phyloP scores from a whole-genome alignment of 1,140 invertebrate genomes.

The Nixonia krombeini region DNA sequence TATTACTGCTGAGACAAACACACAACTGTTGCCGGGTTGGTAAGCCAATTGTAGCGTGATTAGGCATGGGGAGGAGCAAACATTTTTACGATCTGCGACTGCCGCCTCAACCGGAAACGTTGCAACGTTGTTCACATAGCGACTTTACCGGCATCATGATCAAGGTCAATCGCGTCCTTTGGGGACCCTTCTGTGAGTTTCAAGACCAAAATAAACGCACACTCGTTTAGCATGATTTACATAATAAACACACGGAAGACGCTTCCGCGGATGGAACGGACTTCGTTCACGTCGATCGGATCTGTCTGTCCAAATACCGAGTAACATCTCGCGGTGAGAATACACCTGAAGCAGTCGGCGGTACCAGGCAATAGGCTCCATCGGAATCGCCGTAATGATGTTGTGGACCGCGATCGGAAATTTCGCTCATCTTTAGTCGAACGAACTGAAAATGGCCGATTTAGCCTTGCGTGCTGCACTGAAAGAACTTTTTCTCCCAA shows the following conservation, averaged over 20 bases:
- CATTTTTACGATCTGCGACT: background rate
- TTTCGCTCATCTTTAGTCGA: constrained; percentile 42
- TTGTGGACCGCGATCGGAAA: constrained; percentile 37
- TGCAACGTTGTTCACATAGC: constrained; percentile 9
- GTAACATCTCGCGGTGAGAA: constrained; percentile 35
- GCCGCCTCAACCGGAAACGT: constrained; percentile 11
- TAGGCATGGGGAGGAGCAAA: constrained; percentile 1
- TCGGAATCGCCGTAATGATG: constrained; percentile 36
- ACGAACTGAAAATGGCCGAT: constrained; percentile 45
- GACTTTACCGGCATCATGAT: background rate
- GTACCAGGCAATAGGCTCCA: constrained; percentile 28
- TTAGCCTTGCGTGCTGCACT: too few species aligned
- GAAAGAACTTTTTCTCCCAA: too few species aligned
- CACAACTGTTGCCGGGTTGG: constrained; percentile 19
- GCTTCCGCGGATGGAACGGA: constrained; percentile 21
- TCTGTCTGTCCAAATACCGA: constrained; percentile 15
- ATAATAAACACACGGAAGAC: constrained; percentile 12
- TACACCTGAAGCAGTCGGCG: constrained; percentile 36
- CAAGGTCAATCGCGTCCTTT: too few species aligned
- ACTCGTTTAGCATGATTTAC: too few species aligned
- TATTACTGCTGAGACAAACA: constrained; percentile 27
- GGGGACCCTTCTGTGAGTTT: too few species aligned
- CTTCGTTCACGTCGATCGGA: constrained; percentile 29
- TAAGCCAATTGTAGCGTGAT: background rate
- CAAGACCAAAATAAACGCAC: too few species aligned